Evolutionary conservation across 1,140 invertebrate species (phyloP), one percentile per base, ranked within the genome.

Genomic region (Hirudo medicinalis): DNA sequence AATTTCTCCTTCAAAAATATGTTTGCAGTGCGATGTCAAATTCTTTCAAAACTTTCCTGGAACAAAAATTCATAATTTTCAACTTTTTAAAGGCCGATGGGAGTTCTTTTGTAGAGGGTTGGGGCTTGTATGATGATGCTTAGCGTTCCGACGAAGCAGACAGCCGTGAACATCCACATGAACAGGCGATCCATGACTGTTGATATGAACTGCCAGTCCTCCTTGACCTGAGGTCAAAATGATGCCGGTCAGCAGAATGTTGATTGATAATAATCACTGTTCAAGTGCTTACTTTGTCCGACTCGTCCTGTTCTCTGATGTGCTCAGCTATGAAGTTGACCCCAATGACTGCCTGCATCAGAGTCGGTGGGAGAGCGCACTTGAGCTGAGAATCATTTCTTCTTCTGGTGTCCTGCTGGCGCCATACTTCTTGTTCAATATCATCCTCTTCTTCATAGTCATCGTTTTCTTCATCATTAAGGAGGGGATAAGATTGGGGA

Each of bases 111-210:
- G 83, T 97, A 98, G 69, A 98, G 86, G 27, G 91, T 90, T 40
- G 95, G 95, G 43, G 96, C 94, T 82, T 91, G 89, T 68, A 97
- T 86, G 79, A 98, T 94, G 78, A 98, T 81, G 20, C 80, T 79
- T 71, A 81, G 79, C 1, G 81, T 82, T 19, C 82, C 82, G 19
- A 81, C 78, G 27, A 82, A 72, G 75, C 80, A 82, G n/a, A 80
- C 79, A n/a, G 78, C 79, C n/a, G 81, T 81, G 75, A 83, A 83
- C 69, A 82, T 81, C 76, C 78, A 80, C 63, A 83, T 75, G 75
- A 83, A 82, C 32, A 83, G 73, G 20, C 82, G 75, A 73, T 83
- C 81, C 63, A 82, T 70, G n/a, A 83, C 81, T 77, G 81, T 78
- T 32, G 80, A 81, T 54, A 82, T 79, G 71, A 81, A 81, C 69